These are phyloP conservation scores for Sphaeridia pumilis DNA, from an alignment of 2,888 invertebrate genomes.

Conservation along the genomic window DNA sequence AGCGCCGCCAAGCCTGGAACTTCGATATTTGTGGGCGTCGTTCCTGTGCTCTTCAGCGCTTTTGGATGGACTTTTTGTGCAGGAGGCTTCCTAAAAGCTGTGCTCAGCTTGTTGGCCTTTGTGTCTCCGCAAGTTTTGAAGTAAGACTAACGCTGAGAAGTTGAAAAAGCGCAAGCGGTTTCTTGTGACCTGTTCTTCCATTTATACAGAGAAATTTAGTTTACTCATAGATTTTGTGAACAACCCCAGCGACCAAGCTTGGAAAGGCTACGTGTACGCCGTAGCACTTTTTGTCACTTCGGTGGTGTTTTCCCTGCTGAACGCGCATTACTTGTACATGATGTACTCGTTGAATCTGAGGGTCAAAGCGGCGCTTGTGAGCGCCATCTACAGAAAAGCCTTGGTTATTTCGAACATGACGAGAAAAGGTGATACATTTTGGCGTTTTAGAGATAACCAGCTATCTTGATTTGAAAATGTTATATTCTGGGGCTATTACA, in stretches of 20 bases:
- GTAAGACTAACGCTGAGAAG: conserved; percentile 44
- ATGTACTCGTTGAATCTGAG: conserved; percentile 48
- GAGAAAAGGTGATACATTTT: conserved; percentile 18
- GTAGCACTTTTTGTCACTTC: conserved; percentile 44
- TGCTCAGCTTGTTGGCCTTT: conserved; percentile 75
- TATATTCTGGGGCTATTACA: neutral
- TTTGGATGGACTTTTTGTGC: conserved; percentile 78
- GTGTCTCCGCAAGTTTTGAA: conserved; percentile 76
- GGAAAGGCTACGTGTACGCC: conserved; percentile 51
- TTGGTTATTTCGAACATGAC: conserved; percentile 29
- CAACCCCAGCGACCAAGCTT: conserved; percentile 40
- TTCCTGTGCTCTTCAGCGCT: conserved; percentile 69
- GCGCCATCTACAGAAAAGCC: conserved; percentile 47
- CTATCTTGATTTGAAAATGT: neutral
- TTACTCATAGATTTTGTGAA: conserved; percentile 57
- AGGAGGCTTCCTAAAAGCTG: conserved; percentile 69
- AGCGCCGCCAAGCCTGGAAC: neutral
- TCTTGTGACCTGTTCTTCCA: conserved; percentile 42
- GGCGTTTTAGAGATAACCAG: neutral
- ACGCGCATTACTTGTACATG: conserved; percentile 47
- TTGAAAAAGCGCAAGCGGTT: neutral
- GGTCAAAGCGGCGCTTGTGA: conserved; percentile 45
- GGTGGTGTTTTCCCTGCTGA: conserved; percentile 44
- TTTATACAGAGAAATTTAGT: conserved; percentile 18
- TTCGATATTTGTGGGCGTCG: conserved; percentile 61